Base-by-base conservation (phyloP, 2,888 invertebrate species). In the Labia minor region DNA sequence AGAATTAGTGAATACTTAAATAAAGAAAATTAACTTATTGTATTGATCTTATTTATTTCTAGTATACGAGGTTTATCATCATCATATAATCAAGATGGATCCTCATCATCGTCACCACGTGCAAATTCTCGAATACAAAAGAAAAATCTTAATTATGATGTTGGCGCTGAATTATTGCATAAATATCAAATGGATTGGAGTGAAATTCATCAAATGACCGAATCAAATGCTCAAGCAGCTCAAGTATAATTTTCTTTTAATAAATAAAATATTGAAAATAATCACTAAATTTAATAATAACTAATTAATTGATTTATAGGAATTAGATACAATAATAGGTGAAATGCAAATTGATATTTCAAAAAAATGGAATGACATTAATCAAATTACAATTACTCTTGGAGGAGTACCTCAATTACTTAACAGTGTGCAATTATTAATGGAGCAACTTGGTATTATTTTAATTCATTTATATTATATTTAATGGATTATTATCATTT, bases 101-200 rank as follows among this genome's bases (percentile, higher is more conserved):
- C 4, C 2, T 11, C 49, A 14, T n/a, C 49, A 3, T n/a, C 49
- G 14, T 49, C 49, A 63, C 20, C 69, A 33, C 49, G 66, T 11
- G 61, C 67, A 19, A 65, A 62, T n/a, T 14, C 65, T 14, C 61
- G 67, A 65, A 67, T 66, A 64, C 62, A 68, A 16, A 26, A 67
- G 67, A 69, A 74, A 76, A 20, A 14, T 37, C 72, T 81, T 20
- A 81, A 84, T 75, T 78, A 79, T 65, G 82, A 85, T 73, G 87
- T 87, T 71, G 90, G 89, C 3, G 85, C 85, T 33, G 85, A 84
- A 70, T 77, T 89, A 69, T 76, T 90, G 64, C 83, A 84, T 70
- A 85, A 86, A 76, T 89, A 86, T 76, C 88, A 89, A 75, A 79
- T 84, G 63, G 80, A 86, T 69, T 90, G 90, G 90, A 83, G 82